Percentiles rank a stretch among this genome's conserved stretches.
Evolutionary conservation across 1,140 invertebrate genomes (phyloP).

Genomic region (Penaeus indicus): DNA sequence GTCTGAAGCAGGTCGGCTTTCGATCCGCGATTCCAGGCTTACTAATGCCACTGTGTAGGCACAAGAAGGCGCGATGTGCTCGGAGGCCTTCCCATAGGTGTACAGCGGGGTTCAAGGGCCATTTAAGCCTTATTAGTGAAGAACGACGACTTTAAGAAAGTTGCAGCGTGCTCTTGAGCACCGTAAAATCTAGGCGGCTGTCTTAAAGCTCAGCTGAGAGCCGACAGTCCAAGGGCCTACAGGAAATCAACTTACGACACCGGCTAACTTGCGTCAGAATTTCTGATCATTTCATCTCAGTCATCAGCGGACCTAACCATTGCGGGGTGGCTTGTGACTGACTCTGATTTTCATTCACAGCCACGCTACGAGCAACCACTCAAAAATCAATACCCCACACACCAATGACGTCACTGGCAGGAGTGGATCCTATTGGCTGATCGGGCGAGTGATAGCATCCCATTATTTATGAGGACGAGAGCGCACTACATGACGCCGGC

Average conservation of each 20-base stretch:
- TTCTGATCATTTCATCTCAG: slow-evolving; percentile 33
- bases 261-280: slow-evolving; percentile 38
- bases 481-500: slow-evolving; percentile 66
- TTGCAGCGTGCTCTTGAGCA: neutral
- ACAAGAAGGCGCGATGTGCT: too few species aligned
- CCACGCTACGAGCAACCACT: slow-evolving; percentile 64
- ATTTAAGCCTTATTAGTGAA: neutral
- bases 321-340: slow-evolving; percentile 43
- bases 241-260: slow-evolving; percentile 33
- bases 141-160: neutral
- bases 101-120: neutral
- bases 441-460: slow-evolving; percentile 66
- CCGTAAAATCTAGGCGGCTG: neutral
- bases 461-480: slow-evolving; percentile 66
- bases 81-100: too few species aligned
- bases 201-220: slow-evolving; percentile 31
- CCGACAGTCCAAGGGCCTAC: neutral
- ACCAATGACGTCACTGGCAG: slow-evolving; percentile 64
- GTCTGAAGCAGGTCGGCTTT: too few species aligned
- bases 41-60: too few species aligned
- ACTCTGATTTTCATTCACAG: slow-evolving; percentile 66
- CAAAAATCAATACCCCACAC: slow-evolving; percentile 67
- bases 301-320: slow-evolving; percentile 34
- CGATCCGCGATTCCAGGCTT: too few species aligned
- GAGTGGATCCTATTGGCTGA: slow-evolving; percentile 61